Conservation (phyloP, 2,888 invertebrate species). For the Cephus runcator region DNA sequence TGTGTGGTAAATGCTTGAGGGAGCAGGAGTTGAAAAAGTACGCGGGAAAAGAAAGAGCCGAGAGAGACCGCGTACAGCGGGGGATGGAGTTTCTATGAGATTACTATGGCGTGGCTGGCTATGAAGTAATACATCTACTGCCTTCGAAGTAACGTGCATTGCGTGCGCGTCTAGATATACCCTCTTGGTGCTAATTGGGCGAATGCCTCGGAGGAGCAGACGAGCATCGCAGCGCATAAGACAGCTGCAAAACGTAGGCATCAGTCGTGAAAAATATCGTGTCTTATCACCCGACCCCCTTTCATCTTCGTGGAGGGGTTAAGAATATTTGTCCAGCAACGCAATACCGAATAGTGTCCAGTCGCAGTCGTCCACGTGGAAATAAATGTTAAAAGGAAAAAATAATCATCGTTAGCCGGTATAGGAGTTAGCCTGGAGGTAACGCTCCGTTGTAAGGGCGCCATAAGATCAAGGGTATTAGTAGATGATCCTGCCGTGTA, state of each 20-base stretch:
- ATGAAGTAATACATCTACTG: not conserved
- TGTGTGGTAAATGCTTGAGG: conserved; percentile 16
- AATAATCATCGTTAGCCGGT: not conserved
- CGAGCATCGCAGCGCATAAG: not conserved
- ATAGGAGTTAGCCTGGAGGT: not conserved
- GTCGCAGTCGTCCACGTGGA: not conserved
- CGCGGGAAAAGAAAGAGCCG: not conserved
- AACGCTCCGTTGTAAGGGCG: not conserved
- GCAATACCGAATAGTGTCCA: not conserved
- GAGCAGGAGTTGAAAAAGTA: not conserved
- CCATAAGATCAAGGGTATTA: not conserved
- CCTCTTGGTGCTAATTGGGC: not conserved
- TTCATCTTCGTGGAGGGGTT: not conserved
- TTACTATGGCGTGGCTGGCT: not conserved
- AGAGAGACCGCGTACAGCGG: not conserved
- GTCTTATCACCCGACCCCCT: not conserved
- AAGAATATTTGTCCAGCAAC: not conserved
- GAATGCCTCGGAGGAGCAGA: not conserved
- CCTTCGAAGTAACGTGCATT: not conserved
- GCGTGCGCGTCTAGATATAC: not conserved
- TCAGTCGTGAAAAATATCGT: not conserved
- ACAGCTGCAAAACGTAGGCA: not conserved
- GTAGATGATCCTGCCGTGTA: not conserved
- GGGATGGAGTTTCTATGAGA: not conserved
- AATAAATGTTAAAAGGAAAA: conserved; percentile 13